These are phyloP conservation scores for Chamaea fasciata DNA, from an alignment of 2,113 vertebrate species.

Conservation along the genomic window DNA sequence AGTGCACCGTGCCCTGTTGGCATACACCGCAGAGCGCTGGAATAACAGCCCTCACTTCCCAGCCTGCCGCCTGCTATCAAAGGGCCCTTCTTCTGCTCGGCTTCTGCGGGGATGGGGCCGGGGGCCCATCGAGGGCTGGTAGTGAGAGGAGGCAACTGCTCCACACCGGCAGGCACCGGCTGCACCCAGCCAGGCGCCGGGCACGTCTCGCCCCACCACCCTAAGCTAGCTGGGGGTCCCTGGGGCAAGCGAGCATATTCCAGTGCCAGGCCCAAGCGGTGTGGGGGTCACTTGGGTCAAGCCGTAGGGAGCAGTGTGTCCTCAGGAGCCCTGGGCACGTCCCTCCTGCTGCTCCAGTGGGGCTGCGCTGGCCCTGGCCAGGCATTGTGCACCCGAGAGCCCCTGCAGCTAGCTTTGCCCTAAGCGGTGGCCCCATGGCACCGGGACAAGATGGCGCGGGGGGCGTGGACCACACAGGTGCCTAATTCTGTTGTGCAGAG, in stretches of 20 bases:
- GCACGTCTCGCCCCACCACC: fast-evolving
- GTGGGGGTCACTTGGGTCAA: not conserved
- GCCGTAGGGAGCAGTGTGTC: not conserved
- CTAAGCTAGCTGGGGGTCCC: not conserved
- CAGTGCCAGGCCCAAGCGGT: not conserved
- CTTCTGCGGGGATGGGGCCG: not conserved
- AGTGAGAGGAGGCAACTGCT: not conserved
- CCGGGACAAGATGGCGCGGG: fast-evolving
- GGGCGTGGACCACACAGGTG: fast-evolving
- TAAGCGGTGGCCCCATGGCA: not conserved
- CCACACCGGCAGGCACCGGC: not conserved
- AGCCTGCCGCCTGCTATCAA: not conserved
- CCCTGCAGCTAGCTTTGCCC: too few relatives aligned
- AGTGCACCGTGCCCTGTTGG: not conserved
- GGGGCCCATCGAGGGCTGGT: not conserved
- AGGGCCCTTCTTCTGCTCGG: constrained; percentile 29
- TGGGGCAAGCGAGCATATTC: not conserved
- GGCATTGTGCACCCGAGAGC: fast-evolving
- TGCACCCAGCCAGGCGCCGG: not conserved
- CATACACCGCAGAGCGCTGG: not conserved
- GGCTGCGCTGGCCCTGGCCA: too few relatives aligned
- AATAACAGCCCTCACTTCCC: not conserved
- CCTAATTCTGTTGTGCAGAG: too few relatives aligned
- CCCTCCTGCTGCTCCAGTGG: not conserved
- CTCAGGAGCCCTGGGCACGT: too few relatives aligned